These are phyloP conservation scores for Macaca fascicularis DNA, from an alignment of 2,113 vertebrate species.

Conservation along the genomic window T2T-MFA8v1.1 NC_088377.1:147403001-147403500, in stretches of 20 bases:
- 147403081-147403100: too few species aligned
- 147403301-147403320: not conserved
- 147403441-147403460: constrained; percentile 4
- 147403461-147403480: constrained; percentile 29
- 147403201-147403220: constrained; percentile 3
- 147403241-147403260: not conserved
- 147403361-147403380: not conserved
- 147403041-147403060: too few species aligned
- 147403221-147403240: constrained; percentile 45
- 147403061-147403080: too few species aligned
- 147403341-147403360: not conserved
- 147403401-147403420: not conserved
- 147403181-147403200: constrained; percentile 23
- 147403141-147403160: constrained; percentile 43
- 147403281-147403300: not conserved
- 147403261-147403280: constrained; percentile 44
- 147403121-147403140: constrained; percentile 5
- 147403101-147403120: not conserved
- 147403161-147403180: constrained; percentile 40
- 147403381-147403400: not conserved
- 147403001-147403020: too few species aligned
- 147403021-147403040: too few species aligned
- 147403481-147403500: not conserved
- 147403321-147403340: not conserved
- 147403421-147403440: not conserved